Percentiles rank a stretch among this genome's conserved stretches.
Evolutionary conservation across 2,113 vertebrate genomes (phyloP).

Genomic region (Hoplias malabaricus): DNA sequence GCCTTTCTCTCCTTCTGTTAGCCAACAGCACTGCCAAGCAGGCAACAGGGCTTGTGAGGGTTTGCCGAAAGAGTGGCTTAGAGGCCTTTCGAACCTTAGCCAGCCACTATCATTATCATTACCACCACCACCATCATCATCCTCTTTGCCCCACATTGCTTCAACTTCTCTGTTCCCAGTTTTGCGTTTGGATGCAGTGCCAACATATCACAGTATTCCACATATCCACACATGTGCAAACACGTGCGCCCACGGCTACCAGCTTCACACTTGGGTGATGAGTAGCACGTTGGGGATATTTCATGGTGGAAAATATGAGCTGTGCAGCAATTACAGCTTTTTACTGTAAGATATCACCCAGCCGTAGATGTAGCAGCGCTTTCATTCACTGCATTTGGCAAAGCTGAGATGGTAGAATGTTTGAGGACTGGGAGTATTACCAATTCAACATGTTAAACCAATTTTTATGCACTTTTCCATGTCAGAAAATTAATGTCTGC

Average conservation of each 20-base stretch:
- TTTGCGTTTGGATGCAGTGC: constrained; percentile 62
- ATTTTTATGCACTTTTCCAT: too few relatives aligned
- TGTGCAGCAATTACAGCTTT: background rate
- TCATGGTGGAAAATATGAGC: background rate
- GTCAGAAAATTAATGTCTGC: too few relatives aligned
- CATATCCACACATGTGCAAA: constrained; percentile 8
- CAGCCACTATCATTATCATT: constrained; percentile 5
- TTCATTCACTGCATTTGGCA: background rate
- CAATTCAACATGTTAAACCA: background rate
- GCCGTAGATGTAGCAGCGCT: background rate
- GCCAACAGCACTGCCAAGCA: background rate
- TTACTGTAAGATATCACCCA: background rate
- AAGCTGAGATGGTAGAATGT: background rate
- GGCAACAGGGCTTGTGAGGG: background rate
- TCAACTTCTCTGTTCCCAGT: constrained; percentile 46
- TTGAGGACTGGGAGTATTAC: background rate
- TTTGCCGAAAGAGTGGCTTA: constrained; percentile 12
- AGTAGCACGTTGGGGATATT: background rate
- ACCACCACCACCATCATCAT: constrained; percentile 12
- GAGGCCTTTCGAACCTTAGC: constrained; percentile 6
- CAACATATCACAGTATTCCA: constrained; percentile 30
- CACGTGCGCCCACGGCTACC: background rate
- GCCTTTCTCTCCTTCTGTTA: background rate
- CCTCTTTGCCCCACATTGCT: background rate
- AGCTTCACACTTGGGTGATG: background rate